These are phyloP conservation scores for Hexactinellida sp. DNA, from an alignment of 37 sponge, comb jelly and placozoan species.

Conservation along the genomic window DNA sequence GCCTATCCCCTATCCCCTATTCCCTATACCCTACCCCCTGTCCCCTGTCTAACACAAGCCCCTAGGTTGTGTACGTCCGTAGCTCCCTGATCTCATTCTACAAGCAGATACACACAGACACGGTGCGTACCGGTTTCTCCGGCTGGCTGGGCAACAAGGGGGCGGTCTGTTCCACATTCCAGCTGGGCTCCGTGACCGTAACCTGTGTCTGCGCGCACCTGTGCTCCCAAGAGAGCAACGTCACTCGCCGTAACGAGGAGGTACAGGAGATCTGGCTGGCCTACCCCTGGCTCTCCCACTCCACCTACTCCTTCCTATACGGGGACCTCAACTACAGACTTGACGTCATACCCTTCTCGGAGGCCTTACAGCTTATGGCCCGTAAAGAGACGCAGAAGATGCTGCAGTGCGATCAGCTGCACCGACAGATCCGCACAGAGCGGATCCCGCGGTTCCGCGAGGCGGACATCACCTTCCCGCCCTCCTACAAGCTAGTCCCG, in stretches of 20 bases:
- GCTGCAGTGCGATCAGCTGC: constrained; percentile 39
- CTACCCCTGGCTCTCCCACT: not conserved
- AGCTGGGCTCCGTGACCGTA: not conserved
- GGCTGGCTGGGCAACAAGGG: constrained; percentile 26
- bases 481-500: not conserved
- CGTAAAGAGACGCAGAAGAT: constrained; percentile 18
- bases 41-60: no score
- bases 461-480: not conserved
- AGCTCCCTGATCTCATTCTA: constrained; percentile 57
- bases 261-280: not conserved
- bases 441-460: not conserved
- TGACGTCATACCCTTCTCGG: constrained; percentile 34
- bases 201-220: not conserved
- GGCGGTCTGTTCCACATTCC: not conserved
- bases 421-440: not conserved
- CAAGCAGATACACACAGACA: constrained; percentile 19
- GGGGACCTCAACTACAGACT: constrained; percentile 23
- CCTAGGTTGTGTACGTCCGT: constrained; percentile 49
- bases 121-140: constrained; percentile 45
- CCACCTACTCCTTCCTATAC: not conserved
- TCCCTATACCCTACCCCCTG: no score
- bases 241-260: not conserved
- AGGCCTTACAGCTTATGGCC: constrained; percentile 21
- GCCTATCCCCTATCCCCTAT: no score
- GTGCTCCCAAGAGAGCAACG: not conserved